These are phyloP conservation scores for Sebastiscus albofasciatus DNA, from an alignment of 2,797 vertebrate genomes.

Conservation along the genomic window DNA sequence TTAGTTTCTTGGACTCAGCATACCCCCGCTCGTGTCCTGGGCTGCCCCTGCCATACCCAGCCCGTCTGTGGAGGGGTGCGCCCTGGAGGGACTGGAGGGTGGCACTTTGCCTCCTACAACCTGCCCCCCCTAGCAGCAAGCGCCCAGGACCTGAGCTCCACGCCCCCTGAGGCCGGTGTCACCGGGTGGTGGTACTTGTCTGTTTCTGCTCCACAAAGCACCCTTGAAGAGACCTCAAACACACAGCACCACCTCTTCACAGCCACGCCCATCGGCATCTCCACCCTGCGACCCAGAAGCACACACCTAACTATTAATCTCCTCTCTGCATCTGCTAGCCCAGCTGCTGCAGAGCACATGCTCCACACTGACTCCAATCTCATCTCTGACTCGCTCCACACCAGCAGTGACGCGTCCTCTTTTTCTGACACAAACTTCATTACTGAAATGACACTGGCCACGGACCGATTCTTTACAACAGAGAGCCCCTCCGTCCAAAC, in stretches of 20 bases:
- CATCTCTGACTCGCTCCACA: constrained; percentile 20
- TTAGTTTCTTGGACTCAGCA: constrained; percentile 87
- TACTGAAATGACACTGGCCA: constrained; percentile 36
- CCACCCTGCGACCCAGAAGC: constrained; percentile 20
- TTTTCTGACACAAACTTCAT: constrained; percentile 43
- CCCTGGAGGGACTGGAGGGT: constrained; percentile 60
- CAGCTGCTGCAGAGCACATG: constrained; percentile 15
- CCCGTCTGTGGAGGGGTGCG: constrained; percentile 75
- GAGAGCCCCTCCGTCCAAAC: constrained; percentile 60
- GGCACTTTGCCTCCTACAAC: constrained; percentile 79
- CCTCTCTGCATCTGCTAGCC: constrained; percentile 2
- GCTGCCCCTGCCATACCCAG: constrained; percentile 86
- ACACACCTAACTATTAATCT: constrained; percentile 36
- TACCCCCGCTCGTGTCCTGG: constrained; percentile 82
- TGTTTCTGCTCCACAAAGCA: constrained; percentile 47
- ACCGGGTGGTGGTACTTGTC: constrained; percentile 64
- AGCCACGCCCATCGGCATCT: constrained; percentile 24
- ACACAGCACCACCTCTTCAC: constrained; percentile 25
- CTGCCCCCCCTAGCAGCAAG: constrained; percentile 63
- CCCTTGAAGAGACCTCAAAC: constrained; percentile 13
- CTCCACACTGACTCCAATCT: constrained; percentile 28
- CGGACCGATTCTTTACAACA: constrained; percentile 56
- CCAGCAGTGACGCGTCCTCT: constrained; percentile 7
- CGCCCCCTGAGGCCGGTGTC: constrained; percentile 32
- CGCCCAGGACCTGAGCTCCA: constrained; percentile 51